Base-by-base conservation (phyloP, 2,113 vertebrate species). In the Cinclus cinclus region DNA sequence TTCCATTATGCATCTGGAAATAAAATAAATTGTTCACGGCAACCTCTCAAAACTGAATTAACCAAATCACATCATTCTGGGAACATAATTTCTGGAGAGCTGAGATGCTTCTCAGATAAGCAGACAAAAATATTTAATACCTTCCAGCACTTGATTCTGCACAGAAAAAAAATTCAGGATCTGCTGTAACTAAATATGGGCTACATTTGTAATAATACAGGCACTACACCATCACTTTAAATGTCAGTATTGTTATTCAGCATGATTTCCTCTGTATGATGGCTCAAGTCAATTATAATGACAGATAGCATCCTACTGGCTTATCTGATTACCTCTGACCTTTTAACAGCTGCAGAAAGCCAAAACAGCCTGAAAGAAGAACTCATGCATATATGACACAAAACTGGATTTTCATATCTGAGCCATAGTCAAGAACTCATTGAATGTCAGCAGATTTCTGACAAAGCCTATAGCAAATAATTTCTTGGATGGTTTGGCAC, bases 271-370 rank as follows among this genome's bases (percentile, higher is more conserved):
- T 90, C 85, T 63, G 33, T 94, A 96, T 95, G 94, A 94, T 83
- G 94, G 90, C 67, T 95, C 65, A 76, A 97, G 94, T 95, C 96
- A 97, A 97, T 98, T 97, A 97, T 65, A 94, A 78, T 97, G 96
- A 97, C 95, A 97, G 91, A 97, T 95, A 95, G 87, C 94, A 92
- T 96, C 88, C 92, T 95, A 92, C 76, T 95, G 94, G 93, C 76
- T 96, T 55, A 97, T 97, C 93, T 95, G 94, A 97, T 97, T 97
- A 97, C 95, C 96, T 97, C 93, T 97, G 96, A 97, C 95, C 95
- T 97, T 98, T 97, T 84, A 97, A 96, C 96, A 97, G 95, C 84
- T 96, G 83, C 74, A 91, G 78, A 95, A 92, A 96, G 87, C 79
- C 95, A 96, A 96, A 97, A 94, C 80, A 96, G 79, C 91, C 90